Conservation (phyloP, 2,113 vertebrate species). For the Opisthocomus hoazin region DNA sequence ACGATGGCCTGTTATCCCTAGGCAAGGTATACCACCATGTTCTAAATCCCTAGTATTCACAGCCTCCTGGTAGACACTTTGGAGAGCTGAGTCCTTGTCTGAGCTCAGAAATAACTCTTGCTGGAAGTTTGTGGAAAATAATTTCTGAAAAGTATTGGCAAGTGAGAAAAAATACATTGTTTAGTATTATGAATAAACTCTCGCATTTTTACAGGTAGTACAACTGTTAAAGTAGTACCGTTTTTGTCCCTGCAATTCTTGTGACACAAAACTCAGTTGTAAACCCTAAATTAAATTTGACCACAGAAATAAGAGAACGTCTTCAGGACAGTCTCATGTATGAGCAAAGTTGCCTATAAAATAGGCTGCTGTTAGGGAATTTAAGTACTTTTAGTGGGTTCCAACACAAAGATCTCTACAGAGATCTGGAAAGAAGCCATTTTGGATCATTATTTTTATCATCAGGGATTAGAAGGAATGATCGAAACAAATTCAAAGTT, state of each 20-base stretch:
- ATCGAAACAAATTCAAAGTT: slow-evolving; percentile 1
- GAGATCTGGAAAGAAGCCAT: neutral
- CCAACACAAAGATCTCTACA: neutral
- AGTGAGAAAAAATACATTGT: neutral
- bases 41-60: neutral
- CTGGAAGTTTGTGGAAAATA: neutral
- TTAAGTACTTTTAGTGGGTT: neutral
- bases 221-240: neutral
- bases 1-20: accelerated
- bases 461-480: neutral
- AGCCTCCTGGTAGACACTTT: neutral
- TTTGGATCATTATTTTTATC: neutral
- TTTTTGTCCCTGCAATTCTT: neutral
- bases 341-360: neutral
- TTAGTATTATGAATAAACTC: neutral
- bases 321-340: neutral
- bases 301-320: neutral
- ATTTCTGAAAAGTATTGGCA: neutral
- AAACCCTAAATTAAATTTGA: neutral
- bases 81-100: neutral
- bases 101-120: neutral
- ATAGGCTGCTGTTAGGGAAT: neutral
- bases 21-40: neutral
- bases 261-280: neutral
- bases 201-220: neutral